Conservation (phyloP, 2,113 vertebrate species). For the Chaetura pelagica region DNA sequence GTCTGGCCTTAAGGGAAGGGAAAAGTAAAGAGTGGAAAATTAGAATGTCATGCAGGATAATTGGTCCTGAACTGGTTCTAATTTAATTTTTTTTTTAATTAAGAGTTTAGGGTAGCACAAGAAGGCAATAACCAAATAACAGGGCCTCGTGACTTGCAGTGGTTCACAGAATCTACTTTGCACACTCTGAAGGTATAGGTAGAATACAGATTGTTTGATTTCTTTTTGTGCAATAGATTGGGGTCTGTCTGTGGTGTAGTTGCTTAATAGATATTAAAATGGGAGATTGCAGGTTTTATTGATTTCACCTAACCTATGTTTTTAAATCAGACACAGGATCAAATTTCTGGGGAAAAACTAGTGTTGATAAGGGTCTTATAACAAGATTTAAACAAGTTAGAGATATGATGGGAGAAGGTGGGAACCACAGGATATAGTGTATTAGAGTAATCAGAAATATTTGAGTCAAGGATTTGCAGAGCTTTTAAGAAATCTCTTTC, state of each 20-base stretch:
- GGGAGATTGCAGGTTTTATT: background rate
- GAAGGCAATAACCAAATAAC: background rate
- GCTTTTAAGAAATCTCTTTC: background rate
- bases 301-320: background rate
- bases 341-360: background rate
- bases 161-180: background rate
- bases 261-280: background rate
- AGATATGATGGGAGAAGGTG: background rate
- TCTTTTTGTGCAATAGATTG: background rate
- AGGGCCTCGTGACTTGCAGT: background rate
- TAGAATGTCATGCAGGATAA: background rate
- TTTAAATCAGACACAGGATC: background rate
- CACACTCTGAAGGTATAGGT: background rate
- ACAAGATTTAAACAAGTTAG: background rate
- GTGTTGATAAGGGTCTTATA: background rate
- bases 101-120: background rate
- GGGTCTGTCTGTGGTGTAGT: background rate
- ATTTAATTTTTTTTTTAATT: background rate
- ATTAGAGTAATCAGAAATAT: background rate
- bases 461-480: background rate
- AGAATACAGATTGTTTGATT: background rate
- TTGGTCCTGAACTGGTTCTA: background rate
- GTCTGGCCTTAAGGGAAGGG: background rate
- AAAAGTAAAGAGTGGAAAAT: constrained; percentile 21
- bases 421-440: background rate